Conservation (phyloP, 2,888 invertebrate species). For the Caenorhabditis drosophilae region DNA sequence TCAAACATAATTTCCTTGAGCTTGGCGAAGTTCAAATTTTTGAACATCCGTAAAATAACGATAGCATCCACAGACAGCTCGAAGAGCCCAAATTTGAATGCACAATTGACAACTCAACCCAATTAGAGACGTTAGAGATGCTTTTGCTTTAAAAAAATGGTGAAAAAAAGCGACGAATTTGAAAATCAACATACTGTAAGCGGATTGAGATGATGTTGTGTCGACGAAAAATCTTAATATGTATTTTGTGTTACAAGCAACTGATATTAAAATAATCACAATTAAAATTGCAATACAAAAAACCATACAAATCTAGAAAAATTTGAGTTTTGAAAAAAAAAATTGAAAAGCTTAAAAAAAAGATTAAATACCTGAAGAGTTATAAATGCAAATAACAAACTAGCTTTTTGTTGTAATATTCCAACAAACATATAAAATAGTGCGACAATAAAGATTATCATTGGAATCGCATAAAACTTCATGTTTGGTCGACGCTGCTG, state of each 20-base stretch:
- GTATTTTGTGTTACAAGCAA: conserved; percentile 42
- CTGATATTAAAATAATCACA: conserved; percentile 46
- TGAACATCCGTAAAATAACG: conserved; percentile 49
- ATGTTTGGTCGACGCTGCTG: conserved; percentile 40
- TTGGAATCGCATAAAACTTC: conserved; percentile 47
- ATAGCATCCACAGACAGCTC: conserved; percentile 54
- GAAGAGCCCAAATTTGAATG: conserved; percentile 53
- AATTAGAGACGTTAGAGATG: conserved; percentile 28
- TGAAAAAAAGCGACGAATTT: too few relatives aligned
- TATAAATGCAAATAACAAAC: conserved; percentile 51
- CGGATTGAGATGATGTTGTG: conserved; percentile 17
- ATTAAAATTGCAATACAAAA: conserved; percentile 48
- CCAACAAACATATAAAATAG: conserved; percentile 56
- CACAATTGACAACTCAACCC: conserved; percentile 40
- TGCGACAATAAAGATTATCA: conserved; percentile 47
- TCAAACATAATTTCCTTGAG: conserved; percentile 34
- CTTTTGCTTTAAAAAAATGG: conserved; percentile 22
- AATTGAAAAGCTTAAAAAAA: neutral
- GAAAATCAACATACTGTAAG: conserved; percentile 23
- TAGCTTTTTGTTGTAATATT: conserved; percentile 51
- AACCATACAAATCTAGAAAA: conserved; percentile 45
- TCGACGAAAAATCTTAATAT: conserved; percentile 41
- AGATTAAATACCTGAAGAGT: conserved; percentile 41
- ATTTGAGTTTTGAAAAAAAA: neutral
- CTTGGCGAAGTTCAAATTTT: conserved; percentile 42